A percentile compares a stretch with the other conserved stretches of the same genome.
These are phyloP conservation scores for Tetramorium bicarinatum DNA, from an alignment of 2,888 invertebrate genomes.

Conservation along the genomic window DNA sequence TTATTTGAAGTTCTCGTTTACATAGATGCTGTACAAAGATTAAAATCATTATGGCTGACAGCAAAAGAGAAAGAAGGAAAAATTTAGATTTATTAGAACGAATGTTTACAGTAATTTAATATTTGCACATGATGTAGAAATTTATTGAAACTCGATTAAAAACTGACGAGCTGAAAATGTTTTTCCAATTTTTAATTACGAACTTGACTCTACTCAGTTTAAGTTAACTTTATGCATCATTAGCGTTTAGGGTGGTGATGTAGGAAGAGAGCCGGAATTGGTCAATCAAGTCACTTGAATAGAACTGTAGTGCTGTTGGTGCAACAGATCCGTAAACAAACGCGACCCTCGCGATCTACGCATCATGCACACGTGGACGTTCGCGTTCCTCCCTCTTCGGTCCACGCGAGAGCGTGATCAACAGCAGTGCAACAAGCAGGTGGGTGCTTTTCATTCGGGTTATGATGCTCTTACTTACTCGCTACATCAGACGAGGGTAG, in stretches of 20 bases:
- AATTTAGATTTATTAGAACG: not conserved
- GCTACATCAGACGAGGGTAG: conserved; percentile 18
- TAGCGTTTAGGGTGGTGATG: not conserved
- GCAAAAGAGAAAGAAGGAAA: not conserved
- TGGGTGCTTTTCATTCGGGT: not conserved
- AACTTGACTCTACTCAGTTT: not conserved
- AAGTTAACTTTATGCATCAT: not conserved
- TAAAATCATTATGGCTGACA: conserved; percentile 3
- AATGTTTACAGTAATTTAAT: not conserved
- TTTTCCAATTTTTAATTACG: conserved; percentile 1
- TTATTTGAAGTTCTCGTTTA: conserved; percentile 11
- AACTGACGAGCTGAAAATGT: not conserved
- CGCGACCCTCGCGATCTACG: conserved; percentile 34
- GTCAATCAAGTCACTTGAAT: conserved; percentile 13
- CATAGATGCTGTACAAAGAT: not conserved
- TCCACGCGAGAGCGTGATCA: conserved; percentile 14
- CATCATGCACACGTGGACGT: conserved; percentile 46
- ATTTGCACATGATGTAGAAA: not conserved
- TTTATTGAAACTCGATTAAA: not conserved
- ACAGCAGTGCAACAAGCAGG: not conserved
- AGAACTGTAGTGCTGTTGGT: not conserved
- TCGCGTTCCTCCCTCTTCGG: not conserved
- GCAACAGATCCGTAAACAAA: conserved; percentile 42
- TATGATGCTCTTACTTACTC: conserved; percentile 33
- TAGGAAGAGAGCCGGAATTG: not conserved